Base-by-base conservation (phyloP, 2,888 invertebrate species). In the Dolichomitus sp. region DNA sequence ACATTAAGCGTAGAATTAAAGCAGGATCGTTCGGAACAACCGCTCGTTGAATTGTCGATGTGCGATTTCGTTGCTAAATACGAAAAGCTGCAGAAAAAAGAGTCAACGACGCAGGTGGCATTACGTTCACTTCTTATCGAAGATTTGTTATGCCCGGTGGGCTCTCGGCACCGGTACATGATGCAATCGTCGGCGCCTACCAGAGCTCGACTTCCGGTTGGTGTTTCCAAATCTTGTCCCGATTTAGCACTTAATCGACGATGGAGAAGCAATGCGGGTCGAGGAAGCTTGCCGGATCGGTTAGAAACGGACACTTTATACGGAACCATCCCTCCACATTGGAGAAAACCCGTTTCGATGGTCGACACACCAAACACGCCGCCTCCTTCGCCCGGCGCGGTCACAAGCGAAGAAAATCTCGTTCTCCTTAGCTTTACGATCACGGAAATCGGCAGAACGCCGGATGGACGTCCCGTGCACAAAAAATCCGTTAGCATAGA, bases 81-180 rank as follows among this genome's bases (percentile, higher is more conserved):
- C 91, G 96, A 97, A 84, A 96, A 96, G 86, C 94, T 95, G 78
- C 96, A 96, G 84, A 94, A 94, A 27, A 95, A 95, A 88, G 96
- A 97, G 91, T 97, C 97, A 4, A 96, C 95, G 86, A 95, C 98
- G 72, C 96, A 97, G 94, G 96, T 98, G 14, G 96, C 97, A 0
- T 94, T 99, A 7, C 96, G 97, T 86, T 98, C 98, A 0, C 95
- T 99, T 27, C 95, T 97, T 4, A 98, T 99, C 97, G 98, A 99
- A 93, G 99, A 99, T 94, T 95, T 99, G 4, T 95, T 97, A 7
- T 96, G 97, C 90, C 96, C 97, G 1, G 95, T 96, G 23, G 97
- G 97, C 57, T 97, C 98, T 0, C 96, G 96, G 88, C 97, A 98
- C 94, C 96, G 98, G 45, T 96, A 96, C 91, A 97, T 99, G 95